phyloP scores from a whole-genome alignment of 2,113 vertebrate genomes.

The Chionomys nivalis region DNA sequence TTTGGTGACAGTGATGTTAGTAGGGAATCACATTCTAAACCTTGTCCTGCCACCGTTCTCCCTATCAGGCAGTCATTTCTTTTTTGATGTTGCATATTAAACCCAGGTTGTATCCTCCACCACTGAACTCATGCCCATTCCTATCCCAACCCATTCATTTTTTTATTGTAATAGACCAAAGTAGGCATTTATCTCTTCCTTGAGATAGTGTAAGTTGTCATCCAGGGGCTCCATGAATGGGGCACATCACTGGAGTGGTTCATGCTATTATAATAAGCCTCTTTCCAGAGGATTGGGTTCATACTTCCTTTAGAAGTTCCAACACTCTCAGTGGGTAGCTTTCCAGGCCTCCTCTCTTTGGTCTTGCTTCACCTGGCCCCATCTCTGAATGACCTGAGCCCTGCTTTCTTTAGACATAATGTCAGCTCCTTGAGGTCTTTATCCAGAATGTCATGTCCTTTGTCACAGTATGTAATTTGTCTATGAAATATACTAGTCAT shows the following conservation, averaged over 20 bases:
- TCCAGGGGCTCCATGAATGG: neutral
- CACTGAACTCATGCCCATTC: neutral
- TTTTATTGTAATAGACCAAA: neutral
- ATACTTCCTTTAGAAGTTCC: neutral
- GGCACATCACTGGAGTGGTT: neutral
- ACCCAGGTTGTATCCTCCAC: neutral
- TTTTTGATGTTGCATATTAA: constrained; percentile 1
- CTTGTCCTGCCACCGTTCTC: neutral
- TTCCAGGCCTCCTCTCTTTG: neutral
- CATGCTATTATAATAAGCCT: fast-evolving
- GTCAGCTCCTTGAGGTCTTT: neutral
- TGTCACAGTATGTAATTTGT: neutral
- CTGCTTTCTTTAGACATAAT: neutral
- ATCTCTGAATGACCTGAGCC: neutral
- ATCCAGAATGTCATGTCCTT: neutral
- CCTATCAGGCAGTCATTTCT: neutral
- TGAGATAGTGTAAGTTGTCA: neutral
- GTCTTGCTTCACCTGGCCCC: neutral
- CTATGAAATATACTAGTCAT: too few relatives aligned
- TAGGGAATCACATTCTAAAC: neutral
- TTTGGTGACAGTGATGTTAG: neutral
- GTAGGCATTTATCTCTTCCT: neutral
- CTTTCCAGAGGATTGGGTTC: neutral
- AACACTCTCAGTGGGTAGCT: neutral
- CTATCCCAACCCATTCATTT: neutral